Evolutionary conservation across 2,888 invertebrate genomes (phyloP).

Genomic region (Nymphalis c-album): DNA sequence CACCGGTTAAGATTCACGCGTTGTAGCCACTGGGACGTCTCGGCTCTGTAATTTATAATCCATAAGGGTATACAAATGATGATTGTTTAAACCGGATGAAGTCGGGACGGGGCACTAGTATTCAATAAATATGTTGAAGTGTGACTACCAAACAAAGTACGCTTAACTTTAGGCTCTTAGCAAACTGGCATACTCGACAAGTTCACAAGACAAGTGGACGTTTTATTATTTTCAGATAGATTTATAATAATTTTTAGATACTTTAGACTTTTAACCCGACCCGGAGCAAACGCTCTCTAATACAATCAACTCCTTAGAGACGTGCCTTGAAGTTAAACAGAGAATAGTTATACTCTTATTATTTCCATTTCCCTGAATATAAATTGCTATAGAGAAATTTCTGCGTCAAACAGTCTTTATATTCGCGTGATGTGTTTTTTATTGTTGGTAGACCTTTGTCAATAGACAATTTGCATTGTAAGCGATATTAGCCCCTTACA

Average conservation of each 20-base stretch:
- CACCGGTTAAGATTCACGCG: too few species aligned
- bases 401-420: constrained; percentile 32
- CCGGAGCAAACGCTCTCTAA: constrained; percentile 36
- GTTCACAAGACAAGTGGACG: constrained; percentile 11
- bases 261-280: constrained; percentile 27
- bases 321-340: constrained; percentile 41
- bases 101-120: too few species aligned
- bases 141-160: constrained; percentile 1
- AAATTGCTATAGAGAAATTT: constrained; percentile 33
- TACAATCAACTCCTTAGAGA: constrained; percentile 39
- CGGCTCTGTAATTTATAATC: too few species aligned
- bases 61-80: too few species aligned
- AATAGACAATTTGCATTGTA: too few species aligned
- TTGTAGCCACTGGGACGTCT: too few species aligned
- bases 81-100: too few species aligned
- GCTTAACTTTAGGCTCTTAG: background rate
- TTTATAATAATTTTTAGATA: constrained; percentile 32
- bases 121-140: background rate
- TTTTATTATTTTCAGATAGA: constrained; percentile 26
- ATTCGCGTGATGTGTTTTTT: constrained; percentile 29
- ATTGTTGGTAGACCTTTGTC: background rate
- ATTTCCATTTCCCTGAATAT: constrained; percentile 41
- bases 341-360: constrained; percentile 41
- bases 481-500: too few species aligned
- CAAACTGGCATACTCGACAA: constrained; percentile 16